Percentiles rank a stretch among this genome's conserved stretches.
Evolutionary conservation across 2,888 invertebrate species (phyloP).

Genomic region (Drosophila robusta): DNA sequence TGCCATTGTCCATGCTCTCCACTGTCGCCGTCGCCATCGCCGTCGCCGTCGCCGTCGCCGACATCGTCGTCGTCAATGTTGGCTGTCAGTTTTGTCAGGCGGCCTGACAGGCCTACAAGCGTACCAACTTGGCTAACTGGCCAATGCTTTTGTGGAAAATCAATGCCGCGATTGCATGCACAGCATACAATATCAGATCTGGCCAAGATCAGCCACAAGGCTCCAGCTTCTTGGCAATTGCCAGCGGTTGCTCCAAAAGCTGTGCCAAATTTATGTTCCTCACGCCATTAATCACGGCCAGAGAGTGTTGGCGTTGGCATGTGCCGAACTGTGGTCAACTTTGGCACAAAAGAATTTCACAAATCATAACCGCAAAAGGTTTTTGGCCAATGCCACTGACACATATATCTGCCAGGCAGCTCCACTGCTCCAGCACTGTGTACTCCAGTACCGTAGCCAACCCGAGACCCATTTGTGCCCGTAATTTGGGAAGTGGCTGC

Average conservation of each 20-base stretch:
- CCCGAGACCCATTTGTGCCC: constrained; percentile 43
- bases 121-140: constrained; percentile 65
- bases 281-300: constrained; percentile 69
- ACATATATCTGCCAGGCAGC: constrained; percentile 38
- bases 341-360: constrained; percentile 60
- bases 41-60: constrained; percentile 34
- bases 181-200: constrained; percentile 56
- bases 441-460: background rate
- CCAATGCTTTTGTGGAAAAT: constrained; percentile 48
- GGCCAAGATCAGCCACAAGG: constrained; percentile 28
- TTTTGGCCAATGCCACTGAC: constrained; percentile 58
- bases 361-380: constrained; percentile 70
- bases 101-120: constrained; percentile 74
- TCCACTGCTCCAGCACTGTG: constrained; percentile 6
- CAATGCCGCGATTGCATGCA: constrained; percentile 51
- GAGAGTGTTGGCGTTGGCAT: constrained; percentile 55
- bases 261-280: constrained; percentile 69
- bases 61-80: constrained; percentile 71
- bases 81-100: constrained; percentile 79
- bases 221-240: constrained; percentile 11
- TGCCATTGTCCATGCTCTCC: constrained; percentile 23
- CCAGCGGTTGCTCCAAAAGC: constrained; percentile 30
- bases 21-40: constrained; percentile 34
- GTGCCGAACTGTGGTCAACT: constrained; percentile 42
- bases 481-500: constrained; percentile 78